These are phyloP conservation scores for Noctua janthe DNA, from an alignment of 2,888 invertebrate genomes.

Conservation along the genomic window DNA sequence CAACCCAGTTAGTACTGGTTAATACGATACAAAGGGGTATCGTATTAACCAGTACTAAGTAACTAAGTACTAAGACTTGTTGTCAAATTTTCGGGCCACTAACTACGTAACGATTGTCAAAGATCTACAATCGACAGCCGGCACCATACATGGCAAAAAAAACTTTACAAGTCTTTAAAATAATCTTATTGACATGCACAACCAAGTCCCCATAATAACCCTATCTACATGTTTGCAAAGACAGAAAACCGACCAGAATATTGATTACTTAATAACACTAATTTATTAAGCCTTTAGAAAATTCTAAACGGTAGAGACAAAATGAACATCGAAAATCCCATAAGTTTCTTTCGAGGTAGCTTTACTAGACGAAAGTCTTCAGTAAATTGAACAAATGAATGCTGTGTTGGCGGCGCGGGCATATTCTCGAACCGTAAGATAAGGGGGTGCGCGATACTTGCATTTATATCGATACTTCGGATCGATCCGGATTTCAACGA, in stretches of 20 bases:
- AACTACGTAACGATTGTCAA: neutral
- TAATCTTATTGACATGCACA: conserved; percentile 14
- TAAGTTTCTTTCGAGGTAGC: conserved; percentile 65
- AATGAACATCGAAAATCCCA: conserved; percentile 52
- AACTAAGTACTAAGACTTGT: neutral
- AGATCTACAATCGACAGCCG: neutral
- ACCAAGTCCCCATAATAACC: conserved; percentile 11
- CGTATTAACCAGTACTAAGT: too few species aligned
- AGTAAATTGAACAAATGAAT: conserved; percentile 76
- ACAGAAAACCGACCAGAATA: conserved; percentile 42
- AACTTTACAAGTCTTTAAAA: neutral
- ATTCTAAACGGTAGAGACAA: conserved; percentile 53
- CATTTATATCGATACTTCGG: neutral
- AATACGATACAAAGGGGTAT: neutral
- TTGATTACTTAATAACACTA: conserved; percentile 20
- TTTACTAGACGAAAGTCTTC: conserved; percentile 70
- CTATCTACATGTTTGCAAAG: conserved; percentile 23
- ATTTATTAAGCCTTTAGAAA: conserved; percentile 45
- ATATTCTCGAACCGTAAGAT: conserved; percentile 61
- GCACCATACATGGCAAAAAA: neutral
- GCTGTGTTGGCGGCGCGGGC: conserved; percentile 66
- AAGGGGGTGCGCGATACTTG: neutral
- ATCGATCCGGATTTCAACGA: neutral
- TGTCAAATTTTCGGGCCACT: neutral
- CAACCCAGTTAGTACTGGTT: neutral